These are phyloP conservation scores for Drosophila auraria DNA, from an alignment of 1,140 invertebrate species.

Conservation along the genomic window DNA sequence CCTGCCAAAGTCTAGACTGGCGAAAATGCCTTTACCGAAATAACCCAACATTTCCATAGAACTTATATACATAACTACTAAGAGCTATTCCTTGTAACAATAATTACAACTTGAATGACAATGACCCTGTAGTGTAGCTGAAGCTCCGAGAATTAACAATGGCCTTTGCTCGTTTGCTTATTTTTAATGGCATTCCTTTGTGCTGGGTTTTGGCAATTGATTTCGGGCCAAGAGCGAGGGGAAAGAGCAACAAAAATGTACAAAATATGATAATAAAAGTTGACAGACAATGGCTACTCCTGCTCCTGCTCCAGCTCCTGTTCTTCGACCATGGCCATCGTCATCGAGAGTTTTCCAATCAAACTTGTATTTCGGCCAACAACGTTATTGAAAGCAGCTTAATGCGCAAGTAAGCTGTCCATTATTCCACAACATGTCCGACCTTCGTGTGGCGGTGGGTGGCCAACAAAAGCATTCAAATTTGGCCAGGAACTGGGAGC, in stretches of 20 bases:
- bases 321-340: constrained; percentile 7
- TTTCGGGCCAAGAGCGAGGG: constrained; percentile 46
- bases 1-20: background rate
- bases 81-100: constrained; percentile 3
- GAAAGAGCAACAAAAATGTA: constrained; percentile 63
- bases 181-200: constrained; percentile 56
- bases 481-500: constrained; percentile 49
- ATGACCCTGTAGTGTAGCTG: background rate
- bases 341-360: constrained; percentile 74
- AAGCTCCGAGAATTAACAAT: constrained; percentile 6
- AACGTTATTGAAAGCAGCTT: constrained; percentile 79
- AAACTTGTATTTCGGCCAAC: constrained; percentile 75
- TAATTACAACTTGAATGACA: constrained; percentile 25
- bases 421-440: constrained; percentile 77
- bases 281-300: constrained; percentile 37
- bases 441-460: background rate
- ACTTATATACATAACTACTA: background rate
- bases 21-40: background rate
- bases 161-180: constrained; percentile 13
- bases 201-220: constrained; percentile 60
- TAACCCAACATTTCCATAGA: background rate
- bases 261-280: constrained; percentile 72
- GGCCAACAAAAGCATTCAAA: constrained; percentile 65
- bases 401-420: constrained; percentile 81
- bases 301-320: background rate